Evolutionary conservation across 92 coral and sea anemone genomes (phyloP), one percentile per base, ranked within the genome.

Genomic region (Blastomussa wellsi): DNA sequence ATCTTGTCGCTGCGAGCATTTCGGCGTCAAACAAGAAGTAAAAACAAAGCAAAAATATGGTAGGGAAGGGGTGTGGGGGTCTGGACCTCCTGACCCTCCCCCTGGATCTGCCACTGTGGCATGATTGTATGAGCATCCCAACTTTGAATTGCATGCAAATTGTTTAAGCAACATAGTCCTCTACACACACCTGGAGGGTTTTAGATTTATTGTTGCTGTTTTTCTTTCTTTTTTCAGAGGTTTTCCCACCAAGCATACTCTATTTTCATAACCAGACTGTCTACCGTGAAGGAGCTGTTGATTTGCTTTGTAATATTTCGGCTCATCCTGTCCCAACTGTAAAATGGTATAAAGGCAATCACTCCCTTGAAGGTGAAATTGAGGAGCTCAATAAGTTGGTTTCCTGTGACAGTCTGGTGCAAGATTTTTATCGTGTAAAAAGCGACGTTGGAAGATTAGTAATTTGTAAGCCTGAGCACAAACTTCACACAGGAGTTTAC

Each of bases 391-490:
- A 20, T 31, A 38, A 36, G n/a, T 38, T 20, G 4, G 17, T 70
- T 26, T 17, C 75, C 48, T 70, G 44, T 20, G 75, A 20, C 53
- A 7, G 22, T 31, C 71, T 42, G 31, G 29, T 11, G 20, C 31
- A 5, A 29, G 74, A 65, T 19, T 10, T 83, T 44, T 83, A 74
- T 74, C 73, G 44, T 15, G 62, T 83, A 12, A 39, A 26, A 1
- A 39, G 35, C 24, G 5, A 26, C 12, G 73, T 75, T 74, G 79
- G 80, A 20, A 24, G 14, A 24, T 26, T 85, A 41, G 29, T 77
- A 16, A 67, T 85, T 77, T 85, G 88, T 69, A 11, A 77, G 22
- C 88, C 88, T 39, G 33, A 38, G 41, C 20, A 85, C 17, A 41
- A 37, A 15, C 57, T 1, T 17, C 83, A 77, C 1, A 76, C 88